phyloP scores from a whole-genome alignment of 2,888 invertebrate genomes.

The Abrostola tripartita region DNA sequence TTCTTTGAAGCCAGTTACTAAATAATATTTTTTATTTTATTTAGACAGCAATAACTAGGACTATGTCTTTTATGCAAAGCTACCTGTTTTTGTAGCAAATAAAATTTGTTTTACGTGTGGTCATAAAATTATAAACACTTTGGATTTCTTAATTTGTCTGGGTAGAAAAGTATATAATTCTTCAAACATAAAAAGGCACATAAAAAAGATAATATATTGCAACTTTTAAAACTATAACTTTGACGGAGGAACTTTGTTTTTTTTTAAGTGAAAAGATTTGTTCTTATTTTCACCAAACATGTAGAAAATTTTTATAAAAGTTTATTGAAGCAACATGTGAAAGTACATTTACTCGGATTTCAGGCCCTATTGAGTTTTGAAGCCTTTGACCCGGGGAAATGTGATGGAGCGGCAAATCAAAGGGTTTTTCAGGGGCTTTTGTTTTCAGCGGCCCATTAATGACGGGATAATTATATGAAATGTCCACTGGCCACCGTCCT shows the following conservation, averaged over 20 bases:
- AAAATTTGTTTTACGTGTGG: conserved; percentile 36
- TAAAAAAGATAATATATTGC: background rate
- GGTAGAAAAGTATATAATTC: conserved; percentile 14
- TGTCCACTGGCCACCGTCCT: conserved; percentile 63
- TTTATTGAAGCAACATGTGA: conserved; percentile 58
- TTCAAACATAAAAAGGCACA: background rate
- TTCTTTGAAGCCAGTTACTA: no score
- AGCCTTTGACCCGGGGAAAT: conserved; percentile 80
- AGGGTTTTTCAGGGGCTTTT: conserved; percentile 81
- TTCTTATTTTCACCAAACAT: conserved; percentile 36
- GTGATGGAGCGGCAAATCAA: conserved; percentile 86
- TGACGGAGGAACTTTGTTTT: background rate
- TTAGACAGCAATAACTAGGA: background rate
- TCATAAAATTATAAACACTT: conserved; percentile 30
- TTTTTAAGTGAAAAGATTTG: conserved; percentile 12
- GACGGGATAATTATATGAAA: conserved; percentile 75
- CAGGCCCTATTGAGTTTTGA: conserved; percentile 79
- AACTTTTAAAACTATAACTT: background rate
- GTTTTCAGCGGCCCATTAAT: conserved; percentile 74
- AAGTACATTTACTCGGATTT: conserved; percentile 72
- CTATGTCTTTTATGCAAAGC: conserved; percentile 18
- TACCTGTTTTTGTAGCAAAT: conserved; percentile 16
- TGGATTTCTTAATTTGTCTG: conserved; percentile 34
- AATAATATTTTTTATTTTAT: conserved; percentile 1
- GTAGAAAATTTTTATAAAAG: conserved; percentile 52